These are phyloP conservation scores for Cyanocitta stelleri DNA, from an alignment of 2,113 vertebrate genomes.

Conservation along the genomic window DNA sequence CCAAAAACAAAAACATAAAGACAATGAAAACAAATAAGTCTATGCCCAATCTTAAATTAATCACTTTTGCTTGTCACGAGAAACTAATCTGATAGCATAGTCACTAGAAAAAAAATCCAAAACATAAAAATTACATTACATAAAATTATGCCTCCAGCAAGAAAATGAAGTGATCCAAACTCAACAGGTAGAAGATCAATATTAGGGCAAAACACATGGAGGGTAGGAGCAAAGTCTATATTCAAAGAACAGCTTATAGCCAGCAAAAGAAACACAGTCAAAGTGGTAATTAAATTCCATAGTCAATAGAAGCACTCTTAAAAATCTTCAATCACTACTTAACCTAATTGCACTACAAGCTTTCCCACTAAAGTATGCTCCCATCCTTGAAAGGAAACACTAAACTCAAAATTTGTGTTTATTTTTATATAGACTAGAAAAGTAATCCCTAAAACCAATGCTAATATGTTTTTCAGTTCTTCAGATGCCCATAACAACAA, in stretches of 20 bases:
- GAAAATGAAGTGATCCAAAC: not conserved
- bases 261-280: not conserved
- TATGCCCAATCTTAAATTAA: not conserved
- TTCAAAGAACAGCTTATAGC: not conserved
- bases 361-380: not conserved
- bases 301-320: not conserved
- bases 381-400: not conserved
- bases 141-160: not conserved
- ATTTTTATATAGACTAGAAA: not conserved
- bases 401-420: not conserved
- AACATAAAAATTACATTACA: not conserved
- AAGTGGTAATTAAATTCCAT: not conserved
- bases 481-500: not conserved
- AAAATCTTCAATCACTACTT: not conserved
- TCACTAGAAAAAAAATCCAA: not conserved
- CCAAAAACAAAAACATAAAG: not conserved
- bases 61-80: not conserved
- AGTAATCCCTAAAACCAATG: not conserved
- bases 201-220: not conserved
- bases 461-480: not conserved
- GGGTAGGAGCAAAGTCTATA: not conserved
- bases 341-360: not conserved
- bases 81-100: accelerated
- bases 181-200: not conserved
- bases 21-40: not conserved